phyloP scores from a whole-genome alignment of 2,113 vertebrate species.

The Miniopterus natalensis region DNA sequence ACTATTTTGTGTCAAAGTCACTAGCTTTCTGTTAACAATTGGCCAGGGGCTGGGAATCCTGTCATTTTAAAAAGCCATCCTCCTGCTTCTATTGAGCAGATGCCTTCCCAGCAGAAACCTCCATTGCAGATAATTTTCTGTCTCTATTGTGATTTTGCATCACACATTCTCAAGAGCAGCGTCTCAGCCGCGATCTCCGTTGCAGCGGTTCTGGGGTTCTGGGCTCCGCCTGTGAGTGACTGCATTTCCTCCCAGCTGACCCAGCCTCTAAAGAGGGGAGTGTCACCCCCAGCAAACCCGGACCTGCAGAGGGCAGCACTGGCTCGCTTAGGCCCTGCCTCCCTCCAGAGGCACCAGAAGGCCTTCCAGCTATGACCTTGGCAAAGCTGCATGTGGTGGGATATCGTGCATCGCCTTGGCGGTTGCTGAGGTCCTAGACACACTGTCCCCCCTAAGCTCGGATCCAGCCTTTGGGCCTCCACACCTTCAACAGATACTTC shows the following conservation, averaged over 20 bases:
- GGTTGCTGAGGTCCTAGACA: not conserved
- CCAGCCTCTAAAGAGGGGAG: rapidly evolving
- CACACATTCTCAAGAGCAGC: no score
- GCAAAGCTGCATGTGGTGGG: not conserved
- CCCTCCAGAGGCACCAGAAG: not conserved
- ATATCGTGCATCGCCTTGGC: not conserved
- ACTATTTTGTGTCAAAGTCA: not conserved
- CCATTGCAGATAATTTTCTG: rapidly evolving
- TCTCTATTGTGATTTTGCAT: rapidly evolving
- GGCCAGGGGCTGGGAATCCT: no score
- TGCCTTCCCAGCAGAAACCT: not conserved
- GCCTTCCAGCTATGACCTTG: not conserved
- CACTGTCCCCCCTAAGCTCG: not conserved
- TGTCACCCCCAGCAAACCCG: rapidly evolving
- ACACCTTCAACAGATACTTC: rapidly evolving
- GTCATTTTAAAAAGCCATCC: not conserved
- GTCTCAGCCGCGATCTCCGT: rapidly evolving
- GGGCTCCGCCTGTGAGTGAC: not conserved
- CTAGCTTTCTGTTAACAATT: not conserved
- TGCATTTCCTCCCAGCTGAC: rapidly evolving
- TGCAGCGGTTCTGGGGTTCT: no score
- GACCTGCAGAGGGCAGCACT: not conserved
- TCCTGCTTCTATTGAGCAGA: not conserved
- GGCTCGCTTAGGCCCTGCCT: rapidly evolving
- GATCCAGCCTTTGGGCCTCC: not conserved